Conservation (phyloP, 2,113 vertebrate genomes). For the Vulpes lagopus region DNA sequence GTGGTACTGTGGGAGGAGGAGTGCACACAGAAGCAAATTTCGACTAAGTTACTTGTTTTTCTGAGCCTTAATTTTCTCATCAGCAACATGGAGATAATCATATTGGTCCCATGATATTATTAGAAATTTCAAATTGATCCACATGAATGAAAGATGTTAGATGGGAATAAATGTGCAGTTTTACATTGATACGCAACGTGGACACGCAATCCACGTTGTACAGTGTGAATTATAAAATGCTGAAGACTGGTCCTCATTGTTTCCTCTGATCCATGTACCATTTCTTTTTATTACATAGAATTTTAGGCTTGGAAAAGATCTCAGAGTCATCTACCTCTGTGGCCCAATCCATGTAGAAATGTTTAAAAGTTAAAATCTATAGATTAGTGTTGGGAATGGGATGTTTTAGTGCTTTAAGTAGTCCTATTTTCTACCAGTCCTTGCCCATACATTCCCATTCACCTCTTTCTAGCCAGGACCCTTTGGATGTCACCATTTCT, state of each 20-base stretch:
- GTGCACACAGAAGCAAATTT: background rate
- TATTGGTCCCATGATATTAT: background rate
- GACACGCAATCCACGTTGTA: background rate
- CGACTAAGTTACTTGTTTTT: background rate
- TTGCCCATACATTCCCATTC: background rate
- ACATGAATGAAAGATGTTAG: background rate
- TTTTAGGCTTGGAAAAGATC: background rate
- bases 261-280: background rate
- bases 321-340: background rate
- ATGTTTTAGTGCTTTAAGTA: background rate
- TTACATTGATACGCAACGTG: background rate
- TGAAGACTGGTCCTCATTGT: background rate
- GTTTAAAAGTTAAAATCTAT: background rate
- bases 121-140: background rate
- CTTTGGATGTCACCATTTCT: background rate
- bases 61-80: background rate
- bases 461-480: background rate
- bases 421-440: background rate
- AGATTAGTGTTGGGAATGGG: background rate
- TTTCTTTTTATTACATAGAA: background rate
- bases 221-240: background rate
- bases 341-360: background rate
- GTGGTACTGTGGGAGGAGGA: background rate
- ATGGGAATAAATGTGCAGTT: background rate
- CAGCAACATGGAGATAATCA: background rate